phyloP scores from a whole-genome alignment of 2,113 vertebrate genomes.

The Polypterus bichir region DNA sequence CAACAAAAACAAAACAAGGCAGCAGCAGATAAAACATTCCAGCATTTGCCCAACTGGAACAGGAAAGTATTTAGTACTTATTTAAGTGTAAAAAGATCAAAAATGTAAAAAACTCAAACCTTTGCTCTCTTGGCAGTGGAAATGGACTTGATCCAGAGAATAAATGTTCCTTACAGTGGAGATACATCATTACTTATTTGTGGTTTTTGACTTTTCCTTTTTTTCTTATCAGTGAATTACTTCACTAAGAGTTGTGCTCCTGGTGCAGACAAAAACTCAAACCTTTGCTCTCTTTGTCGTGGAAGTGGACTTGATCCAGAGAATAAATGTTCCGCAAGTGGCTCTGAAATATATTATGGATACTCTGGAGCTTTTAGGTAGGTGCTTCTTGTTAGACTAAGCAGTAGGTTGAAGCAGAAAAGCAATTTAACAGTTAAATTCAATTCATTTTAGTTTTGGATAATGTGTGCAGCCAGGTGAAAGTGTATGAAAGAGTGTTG shows the following conservation, averaged over 20 bases:
- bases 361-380: conserved; percentile 72
- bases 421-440: background rate
- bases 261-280: conserved; percentile 43
- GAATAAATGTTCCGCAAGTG: conserved; percentile 48
- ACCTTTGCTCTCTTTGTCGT: conserved; percentile 60
- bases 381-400: conserved; percentile 3
- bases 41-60: background rate
- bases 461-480: background rate
- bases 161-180: background rate
- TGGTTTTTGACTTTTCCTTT: background rate
- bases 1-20: no score
- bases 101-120: background rate
- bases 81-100: background rate
- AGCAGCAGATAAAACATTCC: no score
- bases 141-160: no score
- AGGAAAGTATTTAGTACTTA: background rate
- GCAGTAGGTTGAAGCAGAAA: background rate
- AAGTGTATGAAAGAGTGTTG: no score
- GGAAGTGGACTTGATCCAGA: conserved; percentile 22
- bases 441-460: background rate
- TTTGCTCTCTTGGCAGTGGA: background rate
- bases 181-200: background rate
- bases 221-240: conserved; percentile 34
- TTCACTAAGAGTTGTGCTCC: conserved; percentile 73
- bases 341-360: conserved; percentile 59